A percentile compares a stretch with the other conserved stretches of the same genome.
Evolutionary conservation across 1,140 invertebrate genomes (phyloP).

Genomic region (Nasonia vitripennis): DNA sequence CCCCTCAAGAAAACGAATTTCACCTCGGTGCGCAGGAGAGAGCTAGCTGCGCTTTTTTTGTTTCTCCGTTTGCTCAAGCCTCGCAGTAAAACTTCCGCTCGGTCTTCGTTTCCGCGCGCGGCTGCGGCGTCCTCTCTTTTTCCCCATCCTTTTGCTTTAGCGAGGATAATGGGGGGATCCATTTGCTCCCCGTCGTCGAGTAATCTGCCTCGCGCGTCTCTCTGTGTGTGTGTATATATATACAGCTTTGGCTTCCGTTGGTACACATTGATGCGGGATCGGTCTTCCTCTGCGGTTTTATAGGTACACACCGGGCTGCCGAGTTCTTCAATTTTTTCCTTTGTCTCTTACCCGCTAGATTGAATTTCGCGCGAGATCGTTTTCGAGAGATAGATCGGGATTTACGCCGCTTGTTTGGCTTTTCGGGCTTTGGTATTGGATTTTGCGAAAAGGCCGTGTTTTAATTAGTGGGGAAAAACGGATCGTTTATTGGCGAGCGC

Average conservation of each 20-base stretch:
- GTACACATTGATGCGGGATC: neutral
- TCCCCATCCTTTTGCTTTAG: neutral
- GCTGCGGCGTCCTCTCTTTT: neutral
- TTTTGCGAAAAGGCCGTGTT: neutral
- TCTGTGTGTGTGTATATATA: neutral
- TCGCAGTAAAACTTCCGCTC: neutral
- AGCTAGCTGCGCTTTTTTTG: neutral
- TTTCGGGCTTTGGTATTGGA: neutral
- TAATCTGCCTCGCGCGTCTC: neutral
- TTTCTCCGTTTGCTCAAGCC: constrained; percentile 10
- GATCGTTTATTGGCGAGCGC: no score
- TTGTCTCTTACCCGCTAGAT: neutral
- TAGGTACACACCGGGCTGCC: neutral
- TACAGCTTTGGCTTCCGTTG: neutral
- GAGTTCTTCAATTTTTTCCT: neutral
- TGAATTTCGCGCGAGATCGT: neutral
- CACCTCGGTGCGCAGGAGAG: no score
- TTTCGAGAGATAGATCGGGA: neutral
- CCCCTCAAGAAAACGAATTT: neutral
- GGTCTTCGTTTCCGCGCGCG: neutral
- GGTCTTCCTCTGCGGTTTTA: neutral
- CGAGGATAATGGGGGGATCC: constrained; percentile 28
- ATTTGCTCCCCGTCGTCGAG: constrained; percentile 13
- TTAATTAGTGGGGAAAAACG: no score
- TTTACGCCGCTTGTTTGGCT: neutral